Evolutionary conservation across 2,888 invertebrate species (phyloP).

Genomic region (Sarcophaga carnaria): DNA sequence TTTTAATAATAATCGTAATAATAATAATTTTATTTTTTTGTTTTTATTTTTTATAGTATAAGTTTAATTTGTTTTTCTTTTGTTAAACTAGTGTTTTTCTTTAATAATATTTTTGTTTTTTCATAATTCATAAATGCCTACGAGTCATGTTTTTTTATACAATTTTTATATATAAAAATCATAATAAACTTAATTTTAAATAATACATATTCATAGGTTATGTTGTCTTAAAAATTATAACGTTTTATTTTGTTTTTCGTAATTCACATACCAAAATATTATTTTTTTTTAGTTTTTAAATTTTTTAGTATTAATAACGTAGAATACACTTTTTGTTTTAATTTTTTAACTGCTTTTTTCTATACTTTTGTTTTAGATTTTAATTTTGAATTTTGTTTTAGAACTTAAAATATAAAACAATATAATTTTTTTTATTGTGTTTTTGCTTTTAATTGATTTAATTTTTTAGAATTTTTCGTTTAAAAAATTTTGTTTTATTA

Average conservation of each 20-base stretch:
- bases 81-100: slow-evolving; percentile 63
- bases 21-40: slow-evolving; percentile 50
- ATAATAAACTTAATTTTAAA: slow-evolving; percentile 11
- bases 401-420: slow-evolving; percentile 61
- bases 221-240: slow-evolving; percentile 24
- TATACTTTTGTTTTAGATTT: slow-evolving; percentile 71
- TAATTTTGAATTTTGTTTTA: slow-evolving; percentile 78
- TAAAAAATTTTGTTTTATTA: slow-evolving; percentile 32
- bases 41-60: slow-evolving; percentile 25
- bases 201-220: not conserved
- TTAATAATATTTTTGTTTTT: slow-evolving; percentile 64
- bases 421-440: slow-evolving; percentile 53
- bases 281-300: slow-evolving; percentile 33
- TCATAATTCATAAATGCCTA: slow-evolving; percentile 74
- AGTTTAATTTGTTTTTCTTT: slow-evolving; percentile 55
- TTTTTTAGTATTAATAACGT: slow-evolving; percentile 74
- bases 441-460: slow-evolving; percentile 59
- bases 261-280: slow-evolving; percentile 48
- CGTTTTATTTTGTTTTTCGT: slow-evolving; percentile 36
- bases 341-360: slow-evolving; percentile 73
- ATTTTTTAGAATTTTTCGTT: slow-evolving; percentile 55
- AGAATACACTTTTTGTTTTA: slow-evolving; percentile 77
- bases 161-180: slow-evolving; percentile 46
- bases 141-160: slow-evolving; percentile 72
- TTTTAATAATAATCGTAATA: slow-evolving; percentile 59